Evolutionary conservation across 2,113 vertebrate species (phyloP).

Genomic region (Opisthocomus hoazin): DNA sequence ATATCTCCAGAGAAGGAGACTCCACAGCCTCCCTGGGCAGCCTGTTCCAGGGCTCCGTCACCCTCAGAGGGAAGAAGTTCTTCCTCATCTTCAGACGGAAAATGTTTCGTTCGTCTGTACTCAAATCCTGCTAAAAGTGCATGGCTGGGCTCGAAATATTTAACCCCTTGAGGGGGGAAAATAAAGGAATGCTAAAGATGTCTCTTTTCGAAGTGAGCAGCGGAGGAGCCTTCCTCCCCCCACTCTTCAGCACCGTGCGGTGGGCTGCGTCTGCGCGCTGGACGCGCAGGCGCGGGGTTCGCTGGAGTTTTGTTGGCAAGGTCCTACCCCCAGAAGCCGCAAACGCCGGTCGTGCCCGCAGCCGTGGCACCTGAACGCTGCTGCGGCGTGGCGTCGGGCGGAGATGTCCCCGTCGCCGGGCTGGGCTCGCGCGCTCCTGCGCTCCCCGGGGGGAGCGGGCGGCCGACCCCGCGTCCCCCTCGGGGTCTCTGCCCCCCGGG

Average conservation of each 20-base stretch:
- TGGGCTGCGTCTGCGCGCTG: not conserved
- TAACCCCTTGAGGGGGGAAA: not conserved
- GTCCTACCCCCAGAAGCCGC: not conserved
- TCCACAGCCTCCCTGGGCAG: too few relatives aligned
- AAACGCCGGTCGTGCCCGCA: rapidly evolving
- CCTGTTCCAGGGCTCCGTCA: too few relatives aligned
- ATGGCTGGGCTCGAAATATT: conserved; percentile 13
- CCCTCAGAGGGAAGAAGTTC: too few relatives aligned
- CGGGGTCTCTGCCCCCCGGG: not conserved
- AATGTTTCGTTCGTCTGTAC: conserved; percentile 33
- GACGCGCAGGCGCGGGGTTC: rapidly evolving
- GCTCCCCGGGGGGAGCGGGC: not conserved
- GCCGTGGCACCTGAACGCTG: not conserved
- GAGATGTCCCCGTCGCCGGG: not conserved
- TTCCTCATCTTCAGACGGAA: too few relatives aligned
- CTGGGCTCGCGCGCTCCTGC: not conserved
- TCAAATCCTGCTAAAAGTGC: not conserved
- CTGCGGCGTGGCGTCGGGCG: rapidly evolving
- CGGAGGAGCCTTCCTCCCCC: not conserved
- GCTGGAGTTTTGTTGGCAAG: rapidly evolving
- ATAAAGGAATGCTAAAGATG: not conserved
- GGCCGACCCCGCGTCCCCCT: too few relatives aligned
- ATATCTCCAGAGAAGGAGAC: too few relatives aligned
- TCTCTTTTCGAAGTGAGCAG: not conserved
- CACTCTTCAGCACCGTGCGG: not conserved